These are phyloP conservation scores for Tachina fera DNA, from an alignment of 2,888 invertebrate species.

Conservation along the genomic window DNA sequence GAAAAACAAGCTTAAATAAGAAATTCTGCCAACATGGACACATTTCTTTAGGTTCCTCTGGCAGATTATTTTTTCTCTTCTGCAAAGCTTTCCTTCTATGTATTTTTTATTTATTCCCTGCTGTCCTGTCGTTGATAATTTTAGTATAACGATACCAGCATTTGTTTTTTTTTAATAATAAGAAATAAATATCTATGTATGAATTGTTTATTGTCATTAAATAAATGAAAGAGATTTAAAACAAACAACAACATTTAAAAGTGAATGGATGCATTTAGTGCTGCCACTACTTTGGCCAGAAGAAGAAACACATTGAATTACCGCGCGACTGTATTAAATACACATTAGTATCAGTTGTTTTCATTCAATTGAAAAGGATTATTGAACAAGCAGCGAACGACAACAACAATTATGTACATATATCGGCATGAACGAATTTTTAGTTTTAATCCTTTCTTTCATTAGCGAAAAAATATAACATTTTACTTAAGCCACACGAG, in stretches of 20 bases:
- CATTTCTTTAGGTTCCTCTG: constrained; percentile 29
- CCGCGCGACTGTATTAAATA: constrained; percentile 10
- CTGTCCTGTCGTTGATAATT: constrained; percentile 13
- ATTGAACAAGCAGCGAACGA: constrained; percentile 41
- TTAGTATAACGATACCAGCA: background rate
- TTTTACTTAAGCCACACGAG: constrained; percentile 45
- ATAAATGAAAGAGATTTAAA: constrained; percentile 52
- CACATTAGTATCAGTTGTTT: constrained; percentile 36
- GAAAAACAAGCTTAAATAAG: constrained; percentile 44
- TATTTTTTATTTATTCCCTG: background rate
- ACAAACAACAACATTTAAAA: constrained; percentile 25
- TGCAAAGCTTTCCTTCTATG: background rate
- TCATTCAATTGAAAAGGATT: constrained; percentile 62
- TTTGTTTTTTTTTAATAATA: constrained; percentile 20
- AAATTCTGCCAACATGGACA: constrained; percentile 40
- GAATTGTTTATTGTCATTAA: constrained; percentile 54
- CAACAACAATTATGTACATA: constrained; percentile 17
- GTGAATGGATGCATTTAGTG: constrained; percentile 33
- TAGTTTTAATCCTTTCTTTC: constrained; percentile 66
- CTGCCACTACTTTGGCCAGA: constrained; percentile 19
- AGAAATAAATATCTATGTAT: constrained; percentile 9
- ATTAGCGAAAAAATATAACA: constrained; percentile 51
- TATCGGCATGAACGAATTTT: constrained; percentile 42
- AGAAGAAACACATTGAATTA: background rate
- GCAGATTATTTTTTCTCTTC: background rate